Evolutionary conservation across 2,888 invertebrate species (phyloP).

Genomic region (Oscheius onirici): DNA sequence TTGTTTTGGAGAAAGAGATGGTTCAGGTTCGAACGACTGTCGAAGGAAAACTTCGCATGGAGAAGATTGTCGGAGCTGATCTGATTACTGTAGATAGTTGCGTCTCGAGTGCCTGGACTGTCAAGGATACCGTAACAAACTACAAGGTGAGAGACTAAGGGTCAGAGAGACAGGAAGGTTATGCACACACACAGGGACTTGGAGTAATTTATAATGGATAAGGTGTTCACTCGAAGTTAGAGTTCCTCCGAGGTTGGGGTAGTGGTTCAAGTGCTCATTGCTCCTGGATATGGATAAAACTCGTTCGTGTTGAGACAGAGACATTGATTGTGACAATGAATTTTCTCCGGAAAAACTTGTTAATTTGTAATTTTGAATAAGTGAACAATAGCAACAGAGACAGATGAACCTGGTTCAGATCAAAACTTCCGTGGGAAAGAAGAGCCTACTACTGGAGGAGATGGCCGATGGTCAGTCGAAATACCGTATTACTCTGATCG

Average conservation of each 20-base stretch:
- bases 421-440: slow-evolving; percentile 65
- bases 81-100: slow-evolving; percentile 62
- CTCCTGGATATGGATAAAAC: too few relatives aligned
- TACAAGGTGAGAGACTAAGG: slow-evolving; percentile 50
- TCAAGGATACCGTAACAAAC: slow-evolving; percentile 68
- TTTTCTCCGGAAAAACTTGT: too few relatives aligned
- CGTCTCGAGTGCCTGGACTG: slow-evolving; percentile 64
- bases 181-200: too few relatives aligned
- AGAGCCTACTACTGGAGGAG: slow-evolving; percentile 61
- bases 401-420: slow-evolving; percentile 45
- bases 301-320: too few relatives aligned
- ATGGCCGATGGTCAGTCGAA: slow-evolving; percentile 55
- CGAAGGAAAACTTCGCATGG: slow-evolving; percentile 69
- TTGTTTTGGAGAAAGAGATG: not conserved
- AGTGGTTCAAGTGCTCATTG: too few relatives aligned
- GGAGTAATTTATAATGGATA: too few relatives aligned
- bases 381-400: not conserved
- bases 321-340: too few relatives aligned
- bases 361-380: too few relatives aligned
- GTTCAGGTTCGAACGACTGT: slow-evolving; percentile 67
- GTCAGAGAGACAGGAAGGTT: not conserved
- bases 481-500: slow-evolving; percentile 60
- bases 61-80: slow-evolving; percentile 66
- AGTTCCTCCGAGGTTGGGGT: too few relatives aligned
- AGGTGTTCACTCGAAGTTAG: too few relatives aligned